Percentiles rank a stretch among this genome's conserved stretches.
phyloP scores from a whole-genome alignment of 2,888 invertebrate genomes.

The Cerastis leucographa region DNA sequence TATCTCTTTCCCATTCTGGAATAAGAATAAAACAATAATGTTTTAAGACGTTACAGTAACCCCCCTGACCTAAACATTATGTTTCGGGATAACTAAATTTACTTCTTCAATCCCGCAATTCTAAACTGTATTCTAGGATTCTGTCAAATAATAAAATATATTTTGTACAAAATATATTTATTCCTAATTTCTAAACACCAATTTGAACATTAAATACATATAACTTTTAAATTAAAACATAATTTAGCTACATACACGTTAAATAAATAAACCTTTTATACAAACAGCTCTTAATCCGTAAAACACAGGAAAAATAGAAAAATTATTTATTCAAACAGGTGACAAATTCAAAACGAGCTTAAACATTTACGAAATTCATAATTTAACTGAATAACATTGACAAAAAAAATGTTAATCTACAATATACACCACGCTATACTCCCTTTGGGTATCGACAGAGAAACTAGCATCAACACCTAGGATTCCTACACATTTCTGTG shows the following conservation, averaged over 20 bases:
- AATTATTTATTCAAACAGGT: conserved; percentile 16
- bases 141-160: conserved; percentile 17
- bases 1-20: no score
- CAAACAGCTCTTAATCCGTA: conserved; percentile 32
- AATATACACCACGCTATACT: conserved; percentile 12
- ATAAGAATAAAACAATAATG: no score
- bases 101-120: background rate
- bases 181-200: conserved; percentile 62
- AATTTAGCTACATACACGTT: conserved; percentile 23
- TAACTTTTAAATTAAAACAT: conserved; percentile 21
- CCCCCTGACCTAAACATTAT: no score
- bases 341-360: conserved; percentile 10
- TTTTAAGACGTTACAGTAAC: no score
- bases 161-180: conserved; percentile 62
- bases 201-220: conserved; percentile 46
- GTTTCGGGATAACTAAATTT: no score
- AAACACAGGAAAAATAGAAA: conserved; percentile 25
- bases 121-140: background rate
- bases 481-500: conserved; percentile 12
- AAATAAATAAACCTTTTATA: conserved; percentile 52
- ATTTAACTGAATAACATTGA: conserved; percentile 13
- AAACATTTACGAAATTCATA: conserved; percentile 5
- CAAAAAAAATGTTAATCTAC: conserved; percentile 4
- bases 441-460: conserved; percentile 21
- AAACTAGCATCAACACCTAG: conserved; percentile 45